Percentiles rank a stretch among this genome's conserved stretches.
Evolutionary conservation across 2,113 vertebrate species (phyloP).

Genomic region (Electrona antarctica): DNA sequence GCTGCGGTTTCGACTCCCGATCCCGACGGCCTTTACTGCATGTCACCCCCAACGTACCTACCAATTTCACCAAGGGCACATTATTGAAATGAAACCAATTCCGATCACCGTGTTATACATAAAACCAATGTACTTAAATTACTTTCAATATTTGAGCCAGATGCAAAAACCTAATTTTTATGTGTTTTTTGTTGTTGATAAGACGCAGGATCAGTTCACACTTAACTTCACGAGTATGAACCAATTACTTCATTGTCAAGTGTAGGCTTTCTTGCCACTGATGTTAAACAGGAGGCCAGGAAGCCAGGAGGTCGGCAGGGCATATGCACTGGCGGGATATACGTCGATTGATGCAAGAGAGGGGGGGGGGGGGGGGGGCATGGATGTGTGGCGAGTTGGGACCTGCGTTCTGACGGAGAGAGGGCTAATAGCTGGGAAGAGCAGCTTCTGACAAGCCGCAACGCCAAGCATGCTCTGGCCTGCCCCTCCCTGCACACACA

Average conservation of each 20-base stretch:
- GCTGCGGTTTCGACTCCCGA: no score
- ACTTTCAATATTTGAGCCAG: no score
- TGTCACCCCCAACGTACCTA: no score
- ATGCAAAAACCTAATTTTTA: no score
- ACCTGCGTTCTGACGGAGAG: conserved; percentile 70
- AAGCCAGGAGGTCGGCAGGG: background rate
- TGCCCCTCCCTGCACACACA: conserved; percentile 51
- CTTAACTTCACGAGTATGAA: no score
- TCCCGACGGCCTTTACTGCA: no score
- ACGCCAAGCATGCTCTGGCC: conserved; percentile 66
- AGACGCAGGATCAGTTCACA: no score
- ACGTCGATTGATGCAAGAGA: conserved; percentile 40
- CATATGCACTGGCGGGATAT: conserved; percentile 35
- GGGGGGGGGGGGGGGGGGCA: conserved; percentile 60
- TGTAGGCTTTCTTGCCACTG: conserved; percentile 37
- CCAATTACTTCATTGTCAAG: conserved; percentile 14
- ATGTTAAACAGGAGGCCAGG: conserved; percentile 21
- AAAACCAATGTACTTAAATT: no score
- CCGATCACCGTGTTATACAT: no score
- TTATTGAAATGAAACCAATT: no score
- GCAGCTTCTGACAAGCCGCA: conserved; percentile 69
- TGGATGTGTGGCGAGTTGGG: conserved; percentile 69
- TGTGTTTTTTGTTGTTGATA: no score
- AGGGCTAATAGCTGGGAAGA: conserved; percentile 78
- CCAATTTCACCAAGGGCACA: no score